Conservation (phyloP, 2,888 invertebrate genomes). For the Hemithea aestivaria region DNA sequence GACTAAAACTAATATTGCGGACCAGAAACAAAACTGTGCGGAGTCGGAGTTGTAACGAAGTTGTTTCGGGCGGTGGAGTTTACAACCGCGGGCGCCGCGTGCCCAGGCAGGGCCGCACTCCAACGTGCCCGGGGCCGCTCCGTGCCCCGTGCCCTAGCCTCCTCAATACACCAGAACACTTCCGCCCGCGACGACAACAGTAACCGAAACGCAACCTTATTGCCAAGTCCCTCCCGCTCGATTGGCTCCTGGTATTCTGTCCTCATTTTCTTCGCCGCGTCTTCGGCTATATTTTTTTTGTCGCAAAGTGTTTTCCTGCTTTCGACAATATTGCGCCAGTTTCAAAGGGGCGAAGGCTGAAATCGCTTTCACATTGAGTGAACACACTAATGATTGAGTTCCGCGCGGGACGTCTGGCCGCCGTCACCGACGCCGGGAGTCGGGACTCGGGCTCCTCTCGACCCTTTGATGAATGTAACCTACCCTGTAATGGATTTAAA, state of each 20-base stretch:
- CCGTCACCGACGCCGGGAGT: slow-evolving; percentile 17
- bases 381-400: slow-evolving; percentile 78
- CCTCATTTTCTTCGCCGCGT: slow-evolving; percentile 67
- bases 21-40: slow-evolving; percentile 66
- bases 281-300: slow-evolving; percentile 65
- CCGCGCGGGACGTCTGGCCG: slow-evolving; percentile 53
- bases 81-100: slow-evolving; percentile 59
- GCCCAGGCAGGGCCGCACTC: slow-evolving; percentile 10
- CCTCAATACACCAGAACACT: slow-evolving; percentile 40
- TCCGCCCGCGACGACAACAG: slow-evolving; percentile 52
- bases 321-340: slow-evolving; percentile 75
- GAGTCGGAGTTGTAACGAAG: slow-evolving; percentile 66
- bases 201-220: slow-evolving; percentile 65
- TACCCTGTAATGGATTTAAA: slow-evolving; percentile 60
- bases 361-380: slow-evolving; percentile 76
- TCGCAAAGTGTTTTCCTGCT: slow-evolving; percentile 71
- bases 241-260: slow-evolving; percentile 67
- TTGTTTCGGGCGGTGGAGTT: slow-evolving; percentile 65
- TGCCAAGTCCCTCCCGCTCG: slow-evolving; percentile 64
- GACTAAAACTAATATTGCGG: slow-evolving; percentile 76
- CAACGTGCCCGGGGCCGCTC: slow-evolving; percentile 5
- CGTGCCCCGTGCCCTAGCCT: slow-evolving; percentile 28
- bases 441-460: slow-evolving; percentile 30
- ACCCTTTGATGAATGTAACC: slow-evolving; percentile 61
- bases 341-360: slow-evolving; percentile 70